phyloP scores from a whole-genome alignment of 64 coral and sea anemone species.

The Pocillopora damicornis region DNA sequence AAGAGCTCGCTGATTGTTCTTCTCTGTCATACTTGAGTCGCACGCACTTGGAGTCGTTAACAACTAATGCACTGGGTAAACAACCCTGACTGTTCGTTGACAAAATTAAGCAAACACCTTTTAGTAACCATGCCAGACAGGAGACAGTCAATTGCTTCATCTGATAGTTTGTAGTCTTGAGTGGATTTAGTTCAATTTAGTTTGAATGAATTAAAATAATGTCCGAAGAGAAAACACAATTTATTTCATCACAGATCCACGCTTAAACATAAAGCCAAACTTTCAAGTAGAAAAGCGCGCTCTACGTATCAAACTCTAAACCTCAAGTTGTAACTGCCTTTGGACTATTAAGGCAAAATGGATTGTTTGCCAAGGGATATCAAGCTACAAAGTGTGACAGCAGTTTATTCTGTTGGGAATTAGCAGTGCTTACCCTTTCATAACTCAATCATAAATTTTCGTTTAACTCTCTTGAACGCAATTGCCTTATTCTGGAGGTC shows the following conservation, averaged over 20 bases:
- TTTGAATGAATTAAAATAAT: background rate
- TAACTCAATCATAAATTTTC: too few species aligned
- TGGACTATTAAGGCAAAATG: background rate
- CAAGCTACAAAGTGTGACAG: background rate
- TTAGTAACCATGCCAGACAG: constrained; percentile 39
- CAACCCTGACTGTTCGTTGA: constrained; percentile 22
- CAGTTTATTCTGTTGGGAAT: background rate
- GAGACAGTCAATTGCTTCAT: constrained; percentile 16
- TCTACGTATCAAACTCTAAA: constrained; percentile 14
- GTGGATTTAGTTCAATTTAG: background rate
- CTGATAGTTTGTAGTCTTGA: background rate
- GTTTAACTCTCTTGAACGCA: background rate
- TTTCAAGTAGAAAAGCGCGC: background rate
- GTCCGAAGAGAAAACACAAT: too few species aligned
- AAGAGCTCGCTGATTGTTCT: background rate
- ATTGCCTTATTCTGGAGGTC: background rate
- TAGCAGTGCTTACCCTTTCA: too few species aligned
- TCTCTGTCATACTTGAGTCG: background rate
- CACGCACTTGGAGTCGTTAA: constrained; percentile 10
- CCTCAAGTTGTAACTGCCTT: background rate
- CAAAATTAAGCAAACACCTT: constrained; percentile 40
- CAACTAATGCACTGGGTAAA: constrained; percentile 32
- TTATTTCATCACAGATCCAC: too few species aligned
- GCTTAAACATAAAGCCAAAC: too few species aligned
- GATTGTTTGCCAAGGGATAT: constrained; percentile 17